phyloP scores from a whole-genome alignment of 1,140 invertebrate species.

The Drosophila oshimai region DNA sequence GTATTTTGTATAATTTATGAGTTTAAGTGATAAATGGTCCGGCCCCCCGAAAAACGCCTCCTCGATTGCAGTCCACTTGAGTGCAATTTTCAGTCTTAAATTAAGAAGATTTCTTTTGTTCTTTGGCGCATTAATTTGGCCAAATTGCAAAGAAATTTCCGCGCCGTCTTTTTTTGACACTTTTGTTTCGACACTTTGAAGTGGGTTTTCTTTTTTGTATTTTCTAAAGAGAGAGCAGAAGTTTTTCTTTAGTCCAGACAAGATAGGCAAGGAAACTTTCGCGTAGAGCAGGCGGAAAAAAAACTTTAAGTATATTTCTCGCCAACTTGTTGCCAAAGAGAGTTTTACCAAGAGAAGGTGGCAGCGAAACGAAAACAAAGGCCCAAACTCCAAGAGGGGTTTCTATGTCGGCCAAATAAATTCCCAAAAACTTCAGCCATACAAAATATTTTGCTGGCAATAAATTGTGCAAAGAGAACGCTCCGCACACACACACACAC shows the following conservation, averaged over 20 bases:
- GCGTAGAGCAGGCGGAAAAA: slow-evolving; percentile 7
- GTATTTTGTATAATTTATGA: slow-evolving; percentile 69
- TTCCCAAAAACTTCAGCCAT: slow-evolving; percentile 68
- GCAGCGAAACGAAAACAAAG: slow-evolving; percentile 23
- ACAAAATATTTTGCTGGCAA: slow-evolving; percentile 78
- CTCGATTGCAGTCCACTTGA: slow-evolving; percentile 42
- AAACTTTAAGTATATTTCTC: slow-evolving; percentile 64
- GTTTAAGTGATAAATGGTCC: slow-evolving; percentile 61
- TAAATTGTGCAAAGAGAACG: slow-evolving; percentile 47
- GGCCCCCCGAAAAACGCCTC: slow-evolving; percentile 13
- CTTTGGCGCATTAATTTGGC: slow-evolving; percentile 50
- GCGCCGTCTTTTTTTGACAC: slow-evolving; percentile 62
- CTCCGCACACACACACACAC: slow-evolving; percentile 1
- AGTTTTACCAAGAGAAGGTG: slow-evolving; percentile 22
- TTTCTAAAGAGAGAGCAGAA: slow-evolving; percentile 10
- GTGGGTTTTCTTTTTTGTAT: slow-evolving; percentile 38
- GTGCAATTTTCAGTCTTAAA: slow-evolving; percentile 67
- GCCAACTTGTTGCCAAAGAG: slow-evolving; percentile 72
- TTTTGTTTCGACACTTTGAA: slow-evolving; percentile 79
- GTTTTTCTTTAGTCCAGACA: slow-evolving; percentile 29
- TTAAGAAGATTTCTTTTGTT: slow-evolving; percentile 44
- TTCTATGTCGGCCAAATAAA: slow-evolving; percentile 63
- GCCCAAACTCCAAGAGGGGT: slow-evolving; percentile 24
- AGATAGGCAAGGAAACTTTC: slow-evolving; percentile 54
- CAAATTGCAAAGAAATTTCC: slow-evolving; percentile 48